Evolutionary conservation across 2,113 vertebrate genomes (phyloP), one percentile per base, ranked within the genome.

Genomic region (Caloenas nicobarica): DNA sequence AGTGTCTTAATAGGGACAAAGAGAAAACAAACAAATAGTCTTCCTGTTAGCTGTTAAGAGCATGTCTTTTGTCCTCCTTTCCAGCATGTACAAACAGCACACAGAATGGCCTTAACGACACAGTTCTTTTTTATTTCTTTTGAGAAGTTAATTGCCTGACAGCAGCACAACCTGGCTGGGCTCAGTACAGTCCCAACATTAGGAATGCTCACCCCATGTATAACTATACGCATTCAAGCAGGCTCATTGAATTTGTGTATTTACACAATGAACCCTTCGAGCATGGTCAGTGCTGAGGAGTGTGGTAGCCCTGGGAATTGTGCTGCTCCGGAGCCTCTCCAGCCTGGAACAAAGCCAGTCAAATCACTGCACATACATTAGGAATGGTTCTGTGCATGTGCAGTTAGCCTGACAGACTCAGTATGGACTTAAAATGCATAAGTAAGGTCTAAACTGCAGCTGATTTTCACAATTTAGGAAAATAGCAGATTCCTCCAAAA

Each of bases 1-100:
- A 93, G 79, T 76, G 86, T 88, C 94, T 96, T 93, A 91, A 94
- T 19, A 94, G 46, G 76, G 42, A 91, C 89, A 95, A 90, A 84
- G 64, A 68, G 58, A 89, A 95, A 94, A 94, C 66, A 97, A 94
- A 93, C 70, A 94, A 85, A 96, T 18, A 73, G 12, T 86, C 38
- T 93, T 82, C 61, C 76, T 53, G 11, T 46, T 91, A 79, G 69
- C 65, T 90, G 57, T 50, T 93, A 93, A 92, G 58, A 92, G 60
- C 38, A 15, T 34, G 60, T 74, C 58, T 82, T 91, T 92, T 84
- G 74, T 87, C 90, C 88, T 80, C 82, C 60, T 93, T 93, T 69
- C 65, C 58, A 89, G 54, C 57, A 36, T 2, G 1, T 53, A 62
- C 66, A 76, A 83, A 74, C 42, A 89, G 22, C 54, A 61, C 25